Conservation (phyloP, 2,113 vertebrate genomes). For the Oenanthe melanoleuca region DNA sequence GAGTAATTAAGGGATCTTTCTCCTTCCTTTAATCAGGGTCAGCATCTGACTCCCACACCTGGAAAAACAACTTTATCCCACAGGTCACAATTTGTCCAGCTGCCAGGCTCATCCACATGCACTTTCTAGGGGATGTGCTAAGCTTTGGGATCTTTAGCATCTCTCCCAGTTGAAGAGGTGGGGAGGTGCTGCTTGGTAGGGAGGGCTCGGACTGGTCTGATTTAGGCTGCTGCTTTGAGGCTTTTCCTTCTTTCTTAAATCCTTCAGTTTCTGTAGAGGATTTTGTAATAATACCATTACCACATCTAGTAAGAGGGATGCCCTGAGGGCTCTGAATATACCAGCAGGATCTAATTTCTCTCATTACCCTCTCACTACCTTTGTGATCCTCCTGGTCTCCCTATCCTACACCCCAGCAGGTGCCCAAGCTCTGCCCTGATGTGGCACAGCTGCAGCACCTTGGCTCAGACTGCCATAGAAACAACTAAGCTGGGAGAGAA, state of each 20-base stretch:
- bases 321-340: neutral
- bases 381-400: neutral
- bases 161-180: neutral
- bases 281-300: neutral
- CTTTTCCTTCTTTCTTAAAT: neutral
- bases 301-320: neutral
- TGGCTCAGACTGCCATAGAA: neutral
- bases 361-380: neutral
- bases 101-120: neutral
- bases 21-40: neutral
- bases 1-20: neutral
- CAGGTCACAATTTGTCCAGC: accelerated
- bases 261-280: neutral
- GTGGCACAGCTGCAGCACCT: neutral
- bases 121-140: neutral
- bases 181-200: neutral
- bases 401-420: neutral
- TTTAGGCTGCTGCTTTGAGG: neutral
- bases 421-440: neutral
- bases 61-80: neutral
- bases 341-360: neutral
- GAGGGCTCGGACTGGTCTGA: neutral
- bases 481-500: too few species aligned
- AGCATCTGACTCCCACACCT: accelerated
- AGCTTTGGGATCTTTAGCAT: neutral